phyloP scores from a whole-genome alignment of 2,113 vertebrate species.

The Myotis lucifugus region DNA sequence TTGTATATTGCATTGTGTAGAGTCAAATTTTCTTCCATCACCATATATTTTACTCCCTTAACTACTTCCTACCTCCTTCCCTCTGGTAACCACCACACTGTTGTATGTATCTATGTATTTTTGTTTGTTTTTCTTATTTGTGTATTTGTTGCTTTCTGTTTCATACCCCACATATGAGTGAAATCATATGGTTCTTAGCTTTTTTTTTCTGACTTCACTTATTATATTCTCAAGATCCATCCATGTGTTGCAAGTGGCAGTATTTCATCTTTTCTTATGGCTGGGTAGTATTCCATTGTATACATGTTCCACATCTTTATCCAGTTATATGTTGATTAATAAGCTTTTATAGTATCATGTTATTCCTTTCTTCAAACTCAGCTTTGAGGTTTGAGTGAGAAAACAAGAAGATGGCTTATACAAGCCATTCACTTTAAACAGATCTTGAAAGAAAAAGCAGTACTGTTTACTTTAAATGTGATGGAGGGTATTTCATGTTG shows the following conservation, averaged over 20 bases:
- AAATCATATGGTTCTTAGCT: background rate
- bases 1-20: background rate
- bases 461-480: background rate
- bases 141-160: background rate
- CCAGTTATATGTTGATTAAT: background rate
- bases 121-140: background rate
- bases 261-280: background rate
- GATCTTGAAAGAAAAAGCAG: background rate
- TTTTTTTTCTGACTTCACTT: background rate
- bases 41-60: background rate
- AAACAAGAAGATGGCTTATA: background rate
- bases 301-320: background rate
- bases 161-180: background rate
- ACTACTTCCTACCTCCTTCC: background rate
- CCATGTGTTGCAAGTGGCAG: background rate
- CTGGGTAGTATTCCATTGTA: background rate
- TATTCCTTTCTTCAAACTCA: background rate
- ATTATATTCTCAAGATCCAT: background rate
- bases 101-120: background rate
- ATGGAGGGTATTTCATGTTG: background rate
- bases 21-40: background rate
- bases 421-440: background rate
- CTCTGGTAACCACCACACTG: background rate
- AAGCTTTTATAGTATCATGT: background rate
- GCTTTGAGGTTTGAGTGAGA: background rate